These are phyloP conservation scores for Platysteira castanea DNA, from an alignment of 2,113 vertebrate genomes.

Conservation along the genomic window DNA sequence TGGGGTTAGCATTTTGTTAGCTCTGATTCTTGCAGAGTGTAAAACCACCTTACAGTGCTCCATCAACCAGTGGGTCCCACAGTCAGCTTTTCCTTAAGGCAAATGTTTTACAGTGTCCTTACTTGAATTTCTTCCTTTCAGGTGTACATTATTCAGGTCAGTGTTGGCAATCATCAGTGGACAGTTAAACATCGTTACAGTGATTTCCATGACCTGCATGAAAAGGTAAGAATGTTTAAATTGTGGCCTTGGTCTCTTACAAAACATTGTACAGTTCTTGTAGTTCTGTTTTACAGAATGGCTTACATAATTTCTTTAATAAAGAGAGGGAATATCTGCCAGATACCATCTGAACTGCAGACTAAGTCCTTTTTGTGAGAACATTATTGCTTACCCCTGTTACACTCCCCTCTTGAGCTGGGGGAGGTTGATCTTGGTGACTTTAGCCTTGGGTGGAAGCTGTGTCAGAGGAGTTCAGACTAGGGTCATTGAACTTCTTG, in stretches of 20 bases:
- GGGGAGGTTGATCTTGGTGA: accelerated
- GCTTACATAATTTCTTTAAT: background rate
- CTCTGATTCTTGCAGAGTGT: background rate
- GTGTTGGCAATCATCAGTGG: constrained; percentile 87
- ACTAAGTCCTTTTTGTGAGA: background rate
- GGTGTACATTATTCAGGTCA: constrained; percentile 95
- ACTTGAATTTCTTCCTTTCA: constrained; percentile 56
- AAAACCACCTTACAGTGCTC: background rate
- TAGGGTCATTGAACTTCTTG: background rate
- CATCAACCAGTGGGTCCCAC: background rate
- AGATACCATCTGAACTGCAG: background rate
- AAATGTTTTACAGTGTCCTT: background rate
- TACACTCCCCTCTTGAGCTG: background rate
- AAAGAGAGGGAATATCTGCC: background rate
- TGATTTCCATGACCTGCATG: constrained; percentile 94
- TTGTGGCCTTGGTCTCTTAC: background rate
- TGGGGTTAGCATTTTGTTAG: background rate
- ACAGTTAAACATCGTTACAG: constrained; percentile 96
- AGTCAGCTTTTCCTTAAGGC: background rate
- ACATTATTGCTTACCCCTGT: background rate
- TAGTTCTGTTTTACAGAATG: background rate
- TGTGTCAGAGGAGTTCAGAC: background rate
- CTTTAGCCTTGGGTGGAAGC: background rate
- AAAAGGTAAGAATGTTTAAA: constrained; percentile 80
- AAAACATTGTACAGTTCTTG: background rate